Conservation (phyloP, 2,113 vertebrate species). For the Hiodon tergisus region DNA sequence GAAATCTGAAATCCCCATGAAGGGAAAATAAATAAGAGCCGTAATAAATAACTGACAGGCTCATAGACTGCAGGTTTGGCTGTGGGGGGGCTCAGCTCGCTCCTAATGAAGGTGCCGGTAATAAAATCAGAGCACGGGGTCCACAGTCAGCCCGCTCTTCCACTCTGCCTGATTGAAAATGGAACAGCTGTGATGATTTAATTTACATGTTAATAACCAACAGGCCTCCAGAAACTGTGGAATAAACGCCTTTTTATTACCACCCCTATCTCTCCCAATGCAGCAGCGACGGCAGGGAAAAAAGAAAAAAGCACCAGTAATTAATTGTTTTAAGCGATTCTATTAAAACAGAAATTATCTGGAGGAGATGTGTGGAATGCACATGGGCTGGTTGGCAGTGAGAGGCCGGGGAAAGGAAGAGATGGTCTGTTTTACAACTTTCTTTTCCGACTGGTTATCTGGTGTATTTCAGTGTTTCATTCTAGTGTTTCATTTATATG, state of each 20-base stretch:
- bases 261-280: constrained; percentile 83
- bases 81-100: constrained; percentile 37
- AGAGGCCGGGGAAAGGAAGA: constrained; percentile 26
- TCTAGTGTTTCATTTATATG: background rate
- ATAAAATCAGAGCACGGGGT: constrained; percentile 85
- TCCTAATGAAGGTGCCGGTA: constrained; percentile 85
- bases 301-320: constrained; percentile 77
- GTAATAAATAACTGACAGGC: constrained; percentile 10
- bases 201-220: constrained; percentile 99
- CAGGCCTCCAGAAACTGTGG: constrained; percentile 95
- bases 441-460: background rate
- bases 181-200: constrained; percentile 99
- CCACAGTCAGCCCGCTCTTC: constrained; percentile 73
- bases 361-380: constrained; percentile 77
- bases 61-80: background rate
- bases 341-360: constrained; percentile 96
- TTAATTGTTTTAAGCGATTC: constrained; percentile 99
- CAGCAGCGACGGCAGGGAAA: constrained; percentile 75
- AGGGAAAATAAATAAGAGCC: constrained; percentile 15
- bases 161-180: constrained; percentile 96
- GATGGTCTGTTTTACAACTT: background rate
- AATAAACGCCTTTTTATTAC: constrained; percentile 99
- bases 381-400: constrained; percentile 62
- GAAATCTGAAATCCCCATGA: background rate
- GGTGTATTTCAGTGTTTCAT: background rate